Evolutionary conservation across 2,797 vertebrate genomes (phyloP).

Genomic region (Hippopotamyrus pictus): DNA sequence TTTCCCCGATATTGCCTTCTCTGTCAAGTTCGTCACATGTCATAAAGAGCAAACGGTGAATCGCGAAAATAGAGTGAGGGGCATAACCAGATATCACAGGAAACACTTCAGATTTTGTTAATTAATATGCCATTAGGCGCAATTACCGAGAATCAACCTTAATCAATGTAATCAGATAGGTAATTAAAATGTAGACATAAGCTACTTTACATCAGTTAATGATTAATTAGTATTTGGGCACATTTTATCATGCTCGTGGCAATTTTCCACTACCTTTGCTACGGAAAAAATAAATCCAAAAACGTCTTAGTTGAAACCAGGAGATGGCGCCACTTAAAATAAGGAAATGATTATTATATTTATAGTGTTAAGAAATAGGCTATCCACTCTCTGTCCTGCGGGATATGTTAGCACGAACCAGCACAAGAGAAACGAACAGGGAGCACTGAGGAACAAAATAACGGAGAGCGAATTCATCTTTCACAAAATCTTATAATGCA

Average conservation of each 20-base stretch:
- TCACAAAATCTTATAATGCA: background rate
- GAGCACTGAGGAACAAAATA: background rate
- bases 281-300: background rate
- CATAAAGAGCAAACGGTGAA: constrained; percentile 6
- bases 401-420: background rate
- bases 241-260: constrained; percentile 21
- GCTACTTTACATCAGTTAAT: constrained; percentile 33
- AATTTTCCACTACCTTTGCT: background rate
- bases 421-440: background rate
- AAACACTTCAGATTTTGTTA: constrained; percentile 33
- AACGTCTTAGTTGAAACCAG: constrained; percentile 41
- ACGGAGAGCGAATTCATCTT: background rate
- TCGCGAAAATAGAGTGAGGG: constrained; percentile 11
- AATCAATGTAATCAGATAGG: constrained; percentile 35
- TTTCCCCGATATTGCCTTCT: background rate
- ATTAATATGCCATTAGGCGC: constrained; percentile 36
- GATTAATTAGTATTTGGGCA: constrained; percentile 34
- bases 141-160: constrained; percentile 35
- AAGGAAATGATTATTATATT: constrained; percentile 26
- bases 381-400: background rate
- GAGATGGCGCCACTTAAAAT: constrained; percentile 65
- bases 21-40: background rate
- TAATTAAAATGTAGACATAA: constrained; percentile 35
- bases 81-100: constrained; percentile 28
- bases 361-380: background rate